These are phyloP conservation scores for Dicrurus megarhynchus DNA, from an alignment of 2,113 vertebrate species.

Conservation along the genomic window DNA sequence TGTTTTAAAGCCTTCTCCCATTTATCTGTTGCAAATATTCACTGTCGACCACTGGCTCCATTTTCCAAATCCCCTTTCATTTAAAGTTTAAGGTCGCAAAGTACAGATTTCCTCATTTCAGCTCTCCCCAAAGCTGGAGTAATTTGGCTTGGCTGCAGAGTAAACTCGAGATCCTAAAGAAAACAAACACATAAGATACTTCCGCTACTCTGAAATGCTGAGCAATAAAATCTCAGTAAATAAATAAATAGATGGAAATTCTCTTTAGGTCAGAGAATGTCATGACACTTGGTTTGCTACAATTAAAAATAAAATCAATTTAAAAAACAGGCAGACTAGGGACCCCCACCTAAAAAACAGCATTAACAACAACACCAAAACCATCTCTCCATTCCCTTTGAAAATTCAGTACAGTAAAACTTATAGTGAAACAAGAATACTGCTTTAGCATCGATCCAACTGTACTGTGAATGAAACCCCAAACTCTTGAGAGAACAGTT, in stretches of 20 bases:
- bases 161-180: neutral
- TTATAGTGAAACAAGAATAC: neutral
- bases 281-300: neutral
- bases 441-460: neutral
- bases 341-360: neutral
- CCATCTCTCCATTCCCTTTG: neutral
- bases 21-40: neutral
- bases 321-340: neutral
- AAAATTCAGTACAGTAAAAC: neutral
- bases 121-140: neutral
- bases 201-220: constrained; percentile 26
- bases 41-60: neutral
- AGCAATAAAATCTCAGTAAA: constrained; percentile 15
- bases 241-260: constrained; percentile 16
- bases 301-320: neutral
- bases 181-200: constrained; percentile 9
- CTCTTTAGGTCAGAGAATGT: neutral
- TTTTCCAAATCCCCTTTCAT: neutral
- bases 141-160: constrained; percentile 2
- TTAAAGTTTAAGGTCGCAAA: constrained; percentile 6
- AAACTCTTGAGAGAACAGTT: neutral
- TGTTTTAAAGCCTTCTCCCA: neutral
- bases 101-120: constrained; percentile 10
- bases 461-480: neutral
- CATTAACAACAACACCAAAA: neutral